Percentiles rank a stretch among this genome's conserved stretches.
Evolutionary conservation across 2,888 invertebrate species (phyloP).

Genomic region (Beris chalybata): DNA sequence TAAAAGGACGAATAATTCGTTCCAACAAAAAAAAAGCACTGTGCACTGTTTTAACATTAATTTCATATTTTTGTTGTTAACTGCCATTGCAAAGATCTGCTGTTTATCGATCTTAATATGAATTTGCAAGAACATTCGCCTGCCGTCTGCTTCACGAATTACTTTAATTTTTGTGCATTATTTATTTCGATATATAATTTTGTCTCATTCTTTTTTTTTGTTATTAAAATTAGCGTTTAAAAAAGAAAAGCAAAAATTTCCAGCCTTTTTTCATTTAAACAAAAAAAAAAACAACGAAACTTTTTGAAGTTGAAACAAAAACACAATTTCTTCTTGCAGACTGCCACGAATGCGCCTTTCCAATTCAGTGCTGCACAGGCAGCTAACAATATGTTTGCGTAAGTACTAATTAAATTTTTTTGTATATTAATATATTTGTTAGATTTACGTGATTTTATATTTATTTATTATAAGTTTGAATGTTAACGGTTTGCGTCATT

Average conservation of each 20-base stretch:
- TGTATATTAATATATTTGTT: conserved; percentile 17
- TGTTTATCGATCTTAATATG: neutral
- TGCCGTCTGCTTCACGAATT: neutral
- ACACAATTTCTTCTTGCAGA: conserved; percentile 48
- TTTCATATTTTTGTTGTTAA: conserved; percentile 12
- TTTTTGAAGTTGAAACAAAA: conserved; percentile 22
- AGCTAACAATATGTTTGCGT: conserved; percentile 55
- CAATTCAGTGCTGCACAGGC: conserved; percentile 54
- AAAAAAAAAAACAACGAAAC: conserved; percentile 8
- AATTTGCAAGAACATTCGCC: neutral
- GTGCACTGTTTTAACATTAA: neutral
- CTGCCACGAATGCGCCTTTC: conserved; percentile 53
- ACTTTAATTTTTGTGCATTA: neutral
- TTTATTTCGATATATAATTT: conserved; percentile 7
- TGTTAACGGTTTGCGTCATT: neutral
- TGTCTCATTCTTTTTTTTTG: conserved; percentile 10
- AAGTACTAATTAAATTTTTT: conserved; percentile 47
- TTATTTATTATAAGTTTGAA: conserved; percentile 6
- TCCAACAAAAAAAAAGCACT: too few relatives aligned
- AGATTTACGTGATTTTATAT: conserved; percentile 29
- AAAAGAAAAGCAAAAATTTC: conserved; percentile 18
- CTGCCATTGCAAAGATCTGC: neutral
- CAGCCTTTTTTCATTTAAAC: conserved; percentile 19
- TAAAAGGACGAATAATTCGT: neutral
- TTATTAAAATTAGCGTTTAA: conserved; percentile 17